A percentile compares a stretch with the other conserved stretches of the same genome.
These are phyloP conservation scores for Podilymbus podiceps DNA, from an alignment of 2,113 vertebrate genomes.

Conservation along the genomic window DNA sequence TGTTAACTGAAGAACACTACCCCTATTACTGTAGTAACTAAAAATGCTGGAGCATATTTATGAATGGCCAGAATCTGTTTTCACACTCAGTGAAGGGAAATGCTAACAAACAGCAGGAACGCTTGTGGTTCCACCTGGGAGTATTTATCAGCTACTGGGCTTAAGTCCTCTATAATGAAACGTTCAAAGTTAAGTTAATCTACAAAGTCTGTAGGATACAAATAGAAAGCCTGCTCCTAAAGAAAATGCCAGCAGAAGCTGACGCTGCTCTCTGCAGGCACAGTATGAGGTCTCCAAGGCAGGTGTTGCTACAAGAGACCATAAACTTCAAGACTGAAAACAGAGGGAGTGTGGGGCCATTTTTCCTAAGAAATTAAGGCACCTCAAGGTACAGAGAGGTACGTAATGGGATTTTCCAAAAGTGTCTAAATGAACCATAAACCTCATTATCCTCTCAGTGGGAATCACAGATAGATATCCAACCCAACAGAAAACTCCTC, in stretches of 20 bases:
- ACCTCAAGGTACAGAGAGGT: neutral
- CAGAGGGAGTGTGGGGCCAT: fast-evolving
- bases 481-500: neutral
- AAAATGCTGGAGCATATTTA: neutral
- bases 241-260: neutral
- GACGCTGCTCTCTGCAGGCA: neutral
- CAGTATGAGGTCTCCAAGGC: neutral
- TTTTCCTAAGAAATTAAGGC: neutral
- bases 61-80: neutral
- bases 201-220: neutral
- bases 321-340: neutral
- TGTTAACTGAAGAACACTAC: neutral
- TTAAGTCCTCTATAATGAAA: neutral
- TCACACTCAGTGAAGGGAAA: neutral
- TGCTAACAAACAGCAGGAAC: neutral
- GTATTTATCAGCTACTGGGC: neutral
- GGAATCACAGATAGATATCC: neutral
- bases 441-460: neutral
- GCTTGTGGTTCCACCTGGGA: neutral
- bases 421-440: neutral
- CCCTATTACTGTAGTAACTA: neutral
- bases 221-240: neutral
- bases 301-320: neutral
- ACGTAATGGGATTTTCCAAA: neutral
- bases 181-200: neutral